Percentiles rank a stretch among this genome's conserved stretches.
phyloP scores from a whole-genome alignment of 2,113 vertebrate species.

The Dromaius novaehollandiae region DNA sequence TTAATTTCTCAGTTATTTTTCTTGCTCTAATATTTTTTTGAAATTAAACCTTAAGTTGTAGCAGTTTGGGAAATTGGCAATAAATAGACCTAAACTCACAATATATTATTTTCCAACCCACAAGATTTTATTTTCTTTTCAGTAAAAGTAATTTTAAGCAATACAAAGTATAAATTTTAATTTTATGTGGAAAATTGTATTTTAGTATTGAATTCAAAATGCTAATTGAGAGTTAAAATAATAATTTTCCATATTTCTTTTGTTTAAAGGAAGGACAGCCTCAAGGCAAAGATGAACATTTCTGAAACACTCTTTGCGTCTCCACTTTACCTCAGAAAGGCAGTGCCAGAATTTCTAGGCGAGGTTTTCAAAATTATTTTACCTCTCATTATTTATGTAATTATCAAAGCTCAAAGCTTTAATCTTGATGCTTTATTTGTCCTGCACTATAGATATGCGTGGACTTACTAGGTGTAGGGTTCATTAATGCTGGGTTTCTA shows the following conservation, averaged over 20 bases:
- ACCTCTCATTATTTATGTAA: conserved; percentile 16
- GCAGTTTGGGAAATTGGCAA: background rate
- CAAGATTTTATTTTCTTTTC: background rate
- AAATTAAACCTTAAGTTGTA: background rate
- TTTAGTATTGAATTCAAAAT: background rate
- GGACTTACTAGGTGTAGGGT: conserved; percentile 5
- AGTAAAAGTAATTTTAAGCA: background rate
- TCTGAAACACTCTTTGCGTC: background rate
- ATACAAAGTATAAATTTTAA: background rate
- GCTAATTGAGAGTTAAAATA: background rate
- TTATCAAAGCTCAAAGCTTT: conserved; percentile 30
- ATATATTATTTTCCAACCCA: background rate
- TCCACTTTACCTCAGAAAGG: background rate
- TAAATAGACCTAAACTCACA: background rate
- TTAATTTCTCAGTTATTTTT: background rate
- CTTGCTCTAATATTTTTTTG: background rate
- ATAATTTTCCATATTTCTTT: background rate
- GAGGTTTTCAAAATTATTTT: conserved; percentile 22
- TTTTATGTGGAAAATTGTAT: background rate
- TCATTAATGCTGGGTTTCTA: background rate
- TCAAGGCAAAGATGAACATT: background rate
- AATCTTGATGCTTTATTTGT: conserved; percentile 41
- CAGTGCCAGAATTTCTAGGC: background rate
- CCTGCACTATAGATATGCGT: background rate
- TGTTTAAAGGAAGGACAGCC: background rate